A percentile compares a stretch with the other conserved stretches of the same genome.
These are phyloP conservation scores for Centruroides vittatus DNA, from an alignment of 1,140 invertebrate genomes.

Conservation along the genomic window DNA sequence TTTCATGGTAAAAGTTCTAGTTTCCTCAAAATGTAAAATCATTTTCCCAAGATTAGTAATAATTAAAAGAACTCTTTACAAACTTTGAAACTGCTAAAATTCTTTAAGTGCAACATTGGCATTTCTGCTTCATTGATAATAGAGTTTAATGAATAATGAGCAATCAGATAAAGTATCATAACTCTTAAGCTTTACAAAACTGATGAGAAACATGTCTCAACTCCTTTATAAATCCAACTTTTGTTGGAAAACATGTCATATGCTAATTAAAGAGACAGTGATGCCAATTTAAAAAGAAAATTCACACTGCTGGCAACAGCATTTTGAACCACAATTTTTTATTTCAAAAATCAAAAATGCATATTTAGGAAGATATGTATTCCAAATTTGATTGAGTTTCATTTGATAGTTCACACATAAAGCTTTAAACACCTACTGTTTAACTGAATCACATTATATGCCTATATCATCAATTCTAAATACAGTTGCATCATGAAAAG, in stretches of 20 bases:
- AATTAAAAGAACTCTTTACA: neutral
- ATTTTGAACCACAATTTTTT: neutral
- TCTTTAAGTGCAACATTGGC: neutral
- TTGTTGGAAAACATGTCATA: neutral
- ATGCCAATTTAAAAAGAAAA: neutral
- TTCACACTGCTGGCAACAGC: neutral
- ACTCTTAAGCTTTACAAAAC: neutral
- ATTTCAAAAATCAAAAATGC: conserved; percentile 16
- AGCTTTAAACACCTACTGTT: no score
- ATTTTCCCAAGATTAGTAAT: neutral
- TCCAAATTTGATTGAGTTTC: no score
- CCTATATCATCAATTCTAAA: no score
- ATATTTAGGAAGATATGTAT: no score
- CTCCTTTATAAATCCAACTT: neutral
- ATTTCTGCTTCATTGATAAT: neutral
- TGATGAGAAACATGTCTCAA: neutral
- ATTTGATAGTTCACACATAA: no score
- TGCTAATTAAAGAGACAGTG: neutral
- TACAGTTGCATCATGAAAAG: no score
- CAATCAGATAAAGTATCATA: neutral
- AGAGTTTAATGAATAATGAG: neutral
- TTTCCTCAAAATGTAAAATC: neutral
- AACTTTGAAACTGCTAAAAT: neutral
- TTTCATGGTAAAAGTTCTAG: no score
- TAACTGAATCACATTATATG: no score